Evolutionary conservation across 2,888 invertebrate genomes (phyloP).

Genomic region (Saturnia japonica): DNA sequence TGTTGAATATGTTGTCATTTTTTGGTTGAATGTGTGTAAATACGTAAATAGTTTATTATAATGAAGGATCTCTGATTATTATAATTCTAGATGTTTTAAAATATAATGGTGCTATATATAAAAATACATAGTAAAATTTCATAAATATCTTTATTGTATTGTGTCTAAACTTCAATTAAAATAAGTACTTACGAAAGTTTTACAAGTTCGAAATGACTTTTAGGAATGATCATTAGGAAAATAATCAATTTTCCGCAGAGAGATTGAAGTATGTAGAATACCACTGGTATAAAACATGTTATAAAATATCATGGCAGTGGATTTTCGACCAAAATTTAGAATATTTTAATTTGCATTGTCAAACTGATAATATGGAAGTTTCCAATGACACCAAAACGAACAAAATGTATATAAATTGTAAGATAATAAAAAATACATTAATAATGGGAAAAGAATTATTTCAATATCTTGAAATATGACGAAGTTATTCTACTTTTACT

Average conservation of each 20-base stretch:
- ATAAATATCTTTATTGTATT: slow-evolving; percentile 5
- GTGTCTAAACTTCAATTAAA: background rate
- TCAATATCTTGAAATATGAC: too few species aligned
- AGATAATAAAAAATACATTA: too few species aligned
- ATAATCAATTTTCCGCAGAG: background rate
- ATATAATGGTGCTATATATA: slow-evolving; percentile 20
- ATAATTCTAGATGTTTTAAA: slow-evolving; percentile 12
- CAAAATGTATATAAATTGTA: too few species aligned
- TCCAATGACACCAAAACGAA: too few species aligned
- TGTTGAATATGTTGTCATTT: slow-evolving; percentile 13
- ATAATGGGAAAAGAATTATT: too few species aligned
- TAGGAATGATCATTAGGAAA: background rate
- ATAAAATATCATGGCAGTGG: too few species aligned
- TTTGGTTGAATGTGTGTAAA: slow-evolving; percentile 17
- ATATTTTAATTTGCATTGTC: too few species aligned
- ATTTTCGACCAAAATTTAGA: too few species aligned
- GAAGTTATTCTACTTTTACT: too few species aligned
- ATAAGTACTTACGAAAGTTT: background rate
- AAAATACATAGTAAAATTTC: slow-evolving; percentile 14
- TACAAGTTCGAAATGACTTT: background rate
- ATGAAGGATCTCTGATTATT: slow-evolving; percentile 18
- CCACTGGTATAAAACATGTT: background rate
- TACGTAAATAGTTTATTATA: slow-evolving; percentile 15
- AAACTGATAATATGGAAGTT: too few species aligned
- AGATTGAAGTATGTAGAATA: background rate